These are phyloP conservation scores for Eospalax fontanierii DNA, from an alignment of 2,797 vertebrate species.

Conservation along the genomic window DNA sequence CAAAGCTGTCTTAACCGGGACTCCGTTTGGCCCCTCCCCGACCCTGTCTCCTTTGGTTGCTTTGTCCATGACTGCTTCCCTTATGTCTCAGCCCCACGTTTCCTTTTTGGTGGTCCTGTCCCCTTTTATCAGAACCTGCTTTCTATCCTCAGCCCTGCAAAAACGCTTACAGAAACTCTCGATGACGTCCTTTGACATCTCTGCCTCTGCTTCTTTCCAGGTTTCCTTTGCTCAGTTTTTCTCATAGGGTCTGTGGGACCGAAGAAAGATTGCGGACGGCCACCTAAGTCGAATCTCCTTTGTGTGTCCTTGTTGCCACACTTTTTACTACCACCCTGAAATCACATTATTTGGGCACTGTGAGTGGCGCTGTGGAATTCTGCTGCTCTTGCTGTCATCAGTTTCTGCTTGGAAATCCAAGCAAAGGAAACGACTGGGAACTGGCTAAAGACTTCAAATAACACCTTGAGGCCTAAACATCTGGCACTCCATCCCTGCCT, in stretches of 20 bases:
- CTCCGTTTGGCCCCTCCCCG: conserved; percentile 23
- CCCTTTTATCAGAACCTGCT: not conserved
- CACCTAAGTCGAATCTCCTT: not conserved
- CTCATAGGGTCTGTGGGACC: not conserved
- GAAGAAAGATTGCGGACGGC: not conserved
- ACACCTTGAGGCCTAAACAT: not conserved
- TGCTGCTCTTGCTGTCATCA: not conserved
- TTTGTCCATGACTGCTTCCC: not conserved
- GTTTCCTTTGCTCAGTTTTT: not conserved
- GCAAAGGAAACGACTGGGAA: not conserved
- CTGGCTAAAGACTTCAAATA: not conserved
- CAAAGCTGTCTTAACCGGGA: conserved; percentile 54
- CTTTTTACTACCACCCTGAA: not conserved
- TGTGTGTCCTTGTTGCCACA: not conserved
- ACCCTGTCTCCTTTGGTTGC: not conserved
- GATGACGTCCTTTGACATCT: not conserved
- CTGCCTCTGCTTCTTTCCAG: not conserved
- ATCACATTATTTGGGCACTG: not conserved
- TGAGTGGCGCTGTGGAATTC: not conserved
- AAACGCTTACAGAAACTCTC: conserved; percentile 24
- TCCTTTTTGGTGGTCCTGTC: not conserved
- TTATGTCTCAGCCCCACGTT: not conserved
- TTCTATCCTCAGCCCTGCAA: not conserved
- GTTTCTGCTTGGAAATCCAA: conserved; percentile 4
- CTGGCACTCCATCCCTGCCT: not conserved